Conservation (phyloP, 2,888 invertebrate species). For the Mesochorus sp. region DNA sequence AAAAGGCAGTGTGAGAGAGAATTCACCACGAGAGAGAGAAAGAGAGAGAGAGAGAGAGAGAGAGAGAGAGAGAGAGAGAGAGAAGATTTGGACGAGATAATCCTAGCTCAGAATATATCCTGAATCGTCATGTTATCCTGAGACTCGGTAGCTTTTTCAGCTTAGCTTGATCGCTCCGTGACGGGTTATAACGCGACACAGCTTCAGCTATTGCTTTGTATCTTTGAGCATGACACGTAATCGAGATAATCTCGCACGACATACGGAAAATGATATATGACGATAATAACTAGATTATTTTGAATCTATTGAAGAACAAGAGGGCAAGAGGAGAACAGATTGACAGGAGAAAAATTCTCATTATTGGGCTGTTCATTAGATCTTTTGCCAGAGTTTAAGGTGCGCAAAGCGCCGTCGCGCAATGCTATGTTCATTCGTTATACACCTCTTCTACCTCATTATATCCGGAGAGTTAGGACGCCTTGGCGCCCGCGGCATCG, state of each 20-base stretch:
- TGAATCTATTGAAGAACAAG: not conserved
- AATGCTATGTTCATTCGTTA: not conserved
- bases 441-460: conserved; percentile 70
- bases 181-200: conserved; percentile 71
- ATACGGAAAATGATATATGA: conserved; percentile 7
- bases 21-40: too few species aligned
- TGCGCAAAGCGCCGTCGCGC: conserved; percentile 29
- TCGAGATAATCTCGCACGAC: conserved; percentile 26
- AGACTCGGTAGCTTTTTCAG: conserved; percentile 74
- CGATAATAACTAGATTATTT: conserved; percentile 23
- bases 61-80: conserved; percentile 35
- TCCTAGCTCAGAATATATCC: conserved; percentile 72
- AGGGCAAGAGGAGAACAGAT: not conserved
- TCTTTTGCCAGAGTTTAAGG: conserved; percentile 12
- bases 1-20: too few species aligned
- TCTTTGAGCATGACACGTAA: too few species aligned
- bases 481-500: conserved; percentile 77
- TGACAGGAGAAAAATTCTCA: not conserved
- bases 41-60: not conserved
- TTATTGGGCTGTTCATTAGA: not conserved
- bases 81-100: conserved; percentile 73
- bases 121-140: conserved; percentile 73
- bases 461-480: conserved; percentile 73
- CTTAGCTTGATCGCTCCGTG: conserved; percentile 78
- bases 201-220: conserved; percentile 54